phyloP scores from a whole-genome alignment of 2,888 invertebrate genomes.

The Micoletzkya japonica region DNA sequence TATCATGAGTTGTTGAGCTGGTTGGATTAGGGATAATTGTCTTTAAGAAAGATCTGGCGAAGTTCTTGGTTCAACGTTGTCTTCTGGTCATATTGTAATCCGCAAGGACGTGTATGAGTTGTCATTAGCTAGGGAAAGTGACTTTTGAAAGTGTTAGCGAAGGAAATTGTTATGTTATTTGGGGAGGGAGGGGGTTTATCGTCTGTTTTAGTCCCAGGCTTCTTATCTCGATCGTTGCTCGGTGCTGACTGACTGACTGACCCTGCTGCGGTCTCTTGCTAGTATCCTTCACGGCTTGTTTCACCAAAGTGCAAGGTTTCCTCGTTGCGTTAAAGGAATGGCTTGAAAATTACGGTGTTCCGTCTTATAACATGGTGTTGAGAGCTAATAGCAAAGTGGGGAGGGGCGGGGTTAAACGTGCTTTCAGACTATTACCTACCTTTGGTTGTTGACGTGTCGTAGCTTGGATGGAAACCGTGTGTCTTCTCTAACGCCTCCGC shows the following conservation, averaged over 20 bases:
- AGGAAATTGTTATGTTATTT: constrained; percentile 14
- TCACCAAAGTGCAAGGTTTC: constrained; percentile 29
- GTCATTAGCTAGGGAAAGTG: constrained; percentile 12
- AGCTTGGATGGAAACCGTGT: constrained; percentile 29
- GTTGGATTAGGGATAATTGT: constrained; percentile 20
- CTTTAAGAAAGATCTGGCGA: constrained; percentile 17
- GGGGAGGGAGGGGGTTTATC: constrained; percentile 1
- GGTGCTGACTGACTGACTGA: constrained; percentile 17
- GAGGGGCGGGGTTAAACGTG: constrained; percentile 30
- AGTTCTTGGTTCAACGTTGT: constrained; percentile 18
- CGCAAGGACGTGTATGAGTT: too few species aligned
- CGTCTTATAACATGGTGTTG: constrained; percentile 29
- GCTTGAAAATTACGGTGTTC: constrained; percentile 28
- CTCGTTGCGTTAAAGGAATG: constrained; percentile 30
- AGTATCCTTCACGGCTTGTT: constrained; percentile 28
- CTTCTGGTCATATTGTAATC: too few species aligned
- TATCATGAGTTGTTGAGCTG: constrained; percentile 5
- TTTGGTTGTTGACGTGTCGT: constrained; percentile 31
- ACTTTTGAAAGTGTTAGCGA: not conserved
- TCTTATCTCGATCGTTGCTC: constrained; percentile 14
- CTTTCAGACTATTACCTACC: constrained; percentile 27
- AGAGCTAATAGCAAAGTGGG: constrained; percentile 20
- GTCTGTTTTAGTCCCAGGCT: too few species aligned
- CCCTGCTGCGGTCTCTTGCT: constrained; percentile 3
- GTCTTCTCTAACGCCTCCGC: constrained; percentile 29